These are phyloP conservation scores for Toxostoma redivivum DNA, from an alignment of 2,113 vertebrate species.

Conservation along the genomic window DNA sequence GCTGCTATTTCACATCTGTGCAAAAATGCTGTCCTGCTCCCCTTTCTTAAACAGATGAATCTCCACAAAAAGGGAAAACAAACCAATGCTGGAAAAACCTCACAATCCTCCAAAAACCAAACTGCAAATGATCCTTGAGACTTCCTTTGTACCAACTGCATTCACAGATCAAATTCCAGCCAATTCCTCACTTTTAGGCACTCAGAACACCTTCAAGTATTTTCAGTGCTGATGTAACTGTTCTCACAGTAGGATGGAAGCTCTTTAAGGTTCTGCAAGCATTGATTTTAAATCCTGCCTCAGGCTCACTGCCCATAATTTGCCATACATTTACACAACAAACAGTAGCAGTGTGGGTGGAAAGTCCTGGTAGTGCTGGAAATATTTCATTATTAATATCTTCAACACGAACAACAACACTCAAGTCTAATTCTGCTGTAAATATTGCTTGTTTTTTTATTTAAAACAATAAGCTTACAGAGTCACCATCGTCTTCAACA, in stretches of 20 bases:
- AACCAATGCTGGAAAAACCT: not conserved
- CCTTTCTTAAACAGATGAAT: not conserved
- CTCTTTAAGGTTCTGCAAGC: not conserved
- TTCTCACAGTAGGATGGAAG: not conserved
- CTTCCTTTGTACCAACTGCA: not conserved
- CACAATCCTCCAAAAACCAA: not conserved
- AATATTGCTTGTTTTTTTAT: not conserved
- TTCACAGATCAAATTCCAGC: not conserved
- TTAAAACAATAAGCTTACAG: not conserved
- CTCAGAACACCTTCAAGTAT: not conserved
- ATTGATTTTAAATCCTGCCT: not conserved
- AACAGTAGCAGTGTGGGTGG: not conserved
- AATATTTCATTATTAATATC: not conserved
- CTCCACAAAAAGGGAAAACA: not conserved
- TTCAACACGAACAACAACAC: not conserved
- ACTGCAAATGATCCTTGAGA: not conserved
- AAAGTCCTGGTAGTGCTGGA: not conserved
- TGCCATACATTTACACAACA: not conserved
- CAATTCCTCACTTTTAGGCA: not conserved
- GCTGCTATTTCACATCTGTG: not conserved
- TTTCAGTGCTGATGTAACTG: not conserved
- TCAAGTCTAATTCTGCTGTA: not conserved
- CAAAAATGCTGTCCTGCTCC: not conserved
- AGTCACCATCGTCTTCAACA: not conserved
- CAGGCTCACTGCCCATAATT: not conserved